A percentile compares a stretch with the other conserved stretches of the same genome.
Conservation (phyloP, 2,113 vertebrate genomes). For the Tachysurus fulvidraco region DNA sequence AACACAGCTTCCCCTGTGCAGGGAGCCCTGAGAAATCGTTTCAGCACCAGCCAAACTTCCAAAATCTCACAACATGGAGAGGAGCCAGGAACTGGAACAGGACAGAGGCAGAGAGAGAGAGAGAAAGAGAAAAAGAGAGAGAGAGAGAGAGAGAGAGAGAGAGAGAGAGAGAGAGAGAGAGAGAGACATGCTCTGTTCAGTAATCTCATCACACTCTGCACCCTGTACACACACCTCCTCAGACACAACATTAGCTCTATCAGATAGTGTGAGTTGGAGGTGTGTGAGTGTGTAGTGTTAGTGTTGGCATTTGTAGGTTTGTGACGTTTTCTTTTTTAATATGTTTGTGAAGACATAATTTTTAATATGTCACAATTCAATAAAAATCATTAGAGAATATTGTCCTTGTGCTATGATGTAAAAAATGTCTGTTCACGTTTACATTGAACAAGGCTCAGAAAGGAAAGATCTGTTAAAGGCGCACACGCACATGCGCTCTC, state of each 20-base stretch:
- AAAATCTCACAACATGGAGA: constrained; percentile 49
- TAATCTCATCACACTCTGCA: constrained; percentile 29
- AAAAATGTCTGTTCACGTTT: not conserved
- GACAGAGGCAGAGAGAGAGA: not conserved
- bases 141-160: no score
- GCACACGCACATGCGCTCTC: not conserved
- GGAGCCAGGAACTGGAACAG: constrained; percentile 42
- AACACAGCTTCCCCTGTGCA: constrained; percentile 49
- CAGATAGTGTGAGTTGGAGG: not conserved
- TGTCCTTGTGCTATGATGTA: not conserved
- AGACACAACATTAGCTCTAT: constrained; percentile 9
- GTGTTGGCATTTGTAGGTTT: not conserved
- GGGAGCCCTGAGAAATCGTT: constrained; percentile 43
- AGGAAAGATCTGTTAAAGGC: not conserved
- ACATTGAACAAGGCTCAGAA: not conserved
- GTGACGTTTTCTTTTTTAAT: not conserved
- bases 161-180: not conserved
- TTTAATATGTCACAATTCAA: not conserved
- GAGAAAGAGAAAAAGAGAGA: constrained; percentile 18
- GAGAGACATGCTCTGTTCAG: constrained; percentile 32
- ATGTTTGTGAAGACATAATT: not conserved
- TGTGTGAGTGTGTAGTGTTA: constrained; percentile 14
- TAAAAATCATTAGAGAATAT: not conserved
- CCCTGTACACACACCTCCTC: constrained; percentile 30
- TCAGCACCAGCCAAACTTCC: constrained; percentile 50